Conservation (phyloP, 2,797 vertebrate genomes). For the Melanotaenia pygmaea region DNA sequence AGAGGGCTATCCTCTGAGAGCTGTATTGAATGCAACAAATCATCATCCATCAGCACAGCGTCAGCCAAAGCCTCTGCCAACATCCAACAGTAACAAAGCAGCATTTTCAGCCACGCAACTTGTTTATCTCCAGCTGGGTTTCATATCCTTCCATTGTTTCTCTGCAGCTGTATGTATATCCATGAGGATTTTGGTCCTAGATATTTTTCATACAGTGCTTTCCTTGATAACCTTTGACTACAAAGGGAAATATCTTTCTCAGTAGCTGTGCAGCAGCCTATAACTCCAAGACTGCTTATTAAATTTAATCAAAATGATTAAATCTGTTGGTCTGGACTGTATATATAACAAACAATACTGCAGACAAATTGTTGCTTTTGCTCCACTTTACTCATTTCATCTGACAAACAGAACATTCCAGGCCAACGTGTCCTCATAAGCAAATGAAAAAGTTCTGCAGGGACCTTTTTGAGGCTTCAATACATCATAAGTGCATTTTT, state of each 20-base stretch:
- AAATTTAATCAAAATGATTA: conserved; percentile 58
- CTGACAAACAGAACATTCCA: conserved; percentile 51
- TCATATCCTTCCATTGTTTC: conserved; percentile 73
- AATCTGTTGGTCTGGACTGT: conserved; percentile 29
- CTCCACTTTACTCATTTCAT: conserved; percentile 30
- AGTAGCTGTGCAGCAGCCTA: conserved; percentile 29
- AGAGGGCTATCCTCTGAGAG: conserved; percentile 58
- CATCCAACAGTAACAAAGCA: conserved; percentile 75
- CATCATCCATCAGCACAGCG: conserved; percentile 64
- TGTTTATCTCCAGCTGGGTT: conserved; percentile 60
- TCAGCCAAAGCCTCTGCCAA: conserved; percentile 50
- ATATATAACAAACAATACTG: conserved; percentile 37
- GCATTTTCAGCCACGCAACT: conserved; percentile 40
- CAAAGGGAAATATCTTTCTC: conserved; percentile 24
- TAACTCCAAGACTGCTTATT: conserved; percentile 53
- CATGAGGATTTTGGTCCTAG: conserved; percentile 23
- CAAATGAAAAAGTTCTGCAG: conserved; percentile 1
- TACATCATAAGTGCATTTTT: conserved; percentile 33
- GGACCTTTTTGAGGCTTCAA: conserved; percentile 11
- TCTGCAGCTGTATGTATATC: conserved; percentile 28
- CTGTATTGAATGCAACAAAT: conserved; percentile 58
- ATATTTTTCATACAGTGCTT: conserved; percentile 20
- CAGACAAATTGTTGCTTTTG: conserved; percentile 36
- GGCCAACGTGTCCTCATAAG: not conserved
- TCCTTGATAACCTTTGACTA: conserved; percentile 43